phyloP scores from a whole-genome alignment of 2,888 invertebrate species.

The Bursaphelenchus okinawaensis region DNA sequence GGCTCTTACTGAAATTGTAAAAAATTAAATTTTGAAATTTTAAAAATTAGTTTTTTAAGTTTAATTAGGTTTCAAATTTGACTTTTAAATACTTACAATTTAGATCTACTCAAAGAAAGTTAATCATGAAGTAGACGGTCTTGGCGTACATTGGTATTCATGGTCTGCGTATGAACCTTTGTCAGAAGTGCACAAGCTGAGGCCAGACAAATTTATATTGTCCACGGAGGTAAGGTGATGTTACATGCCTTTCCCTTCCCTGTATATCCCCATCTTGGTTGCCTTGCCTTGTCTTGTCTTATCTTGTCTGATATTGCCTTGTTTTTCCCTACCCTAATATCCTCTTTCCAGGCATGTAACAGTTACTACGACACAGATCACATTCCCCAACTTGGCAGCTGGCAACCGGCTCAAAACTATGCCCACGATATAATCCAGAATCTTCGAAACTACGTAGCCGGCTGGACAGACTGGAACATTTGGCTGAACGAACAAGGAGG shows the following conservation, averaged over 20 bases:
- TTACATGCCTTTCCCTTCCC: too few relatives aligned
- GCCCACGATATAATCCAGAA: conserved; percentile 14
- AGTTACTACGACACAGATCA: not conserved
- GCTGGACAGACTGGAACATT: conserved; percentile 74
- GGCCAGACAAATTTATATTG: conserved; percentile 70
- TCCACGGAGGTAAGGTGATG: conserved; percentile 66
- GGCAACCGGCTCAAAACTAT: conserved; percentile 2
- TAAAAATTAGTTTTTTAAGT: not conserved
- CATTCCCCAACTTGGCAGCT: conserved; percentile 5
- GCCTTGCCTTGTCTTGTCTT: too few relatives aligned
- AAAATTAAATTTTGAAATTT: not conserved
- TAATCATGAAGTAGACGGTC: conserved; percentile 66
- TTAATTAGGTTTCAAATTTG: conserved; percentile 9
- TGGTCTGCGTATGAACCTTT: conserved; percentile 62
- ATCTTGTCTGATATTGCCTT: too few relatives aligned
- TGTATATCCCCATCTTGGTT: too few relatives aligned
- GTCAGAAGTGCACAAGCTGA: conserved; percentile 64
- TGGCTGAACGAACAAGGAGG: conserved; percentile 66
- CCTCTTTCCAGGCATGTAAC: conserved; percentile 8
- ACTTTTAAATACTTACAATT: not conserved
- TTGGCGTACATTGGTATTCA: conserved; percentile 78
- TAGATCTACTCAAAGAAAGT: not conserved
- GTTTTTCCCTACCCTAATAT: too few relatives aligned
- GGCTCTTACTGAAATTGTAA: too few relatives aligned
- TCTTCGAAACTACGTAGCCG: conserved; percentile 4